phyloP scores from a whole-genome alignment of 2,113 vertebrate genomes.

The Panurus biarmicus region DNA sequence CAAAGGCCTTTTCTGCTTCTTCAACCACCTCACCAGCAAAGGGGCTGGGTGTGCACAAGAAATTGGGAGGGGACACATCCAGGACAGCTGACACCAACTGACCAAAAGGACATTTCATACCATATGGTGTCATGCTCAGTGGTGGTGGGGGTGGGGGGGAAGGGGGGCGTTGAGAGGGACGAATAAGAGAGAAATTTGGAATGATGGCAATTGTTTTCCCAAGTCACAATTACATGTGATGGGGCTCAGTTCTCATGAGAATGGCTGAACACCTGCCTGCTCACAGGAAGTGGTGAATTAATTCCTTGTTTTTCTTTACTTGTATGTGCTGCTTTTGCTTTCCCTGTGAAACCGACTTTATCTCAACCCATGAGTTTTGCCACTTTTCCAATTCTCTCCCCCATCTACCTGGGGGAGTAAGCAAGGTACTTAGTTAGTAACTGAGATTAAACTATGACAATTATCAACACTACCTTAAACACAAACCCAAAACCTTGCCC shows the following conservation, averaged over 20 bases:
- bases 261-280: not conserved
- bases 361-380: not conserved
- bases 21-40: not conserved
- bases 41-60: too few relatives aligned
- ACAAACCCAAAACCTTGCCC: not conserved
- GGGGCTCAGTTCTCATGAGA: not conserved
- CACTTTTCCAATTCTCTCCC: not conserved
- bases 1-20: not conserved
- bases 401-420: not conserved
- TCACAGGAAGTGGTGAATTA: not conserved
- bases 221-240: fast-evolving
- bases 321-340: not conserved
- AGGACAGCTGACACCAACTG: not conserved
- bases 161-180: too few relatives aligned
- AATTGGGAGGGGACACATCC: not conserved
- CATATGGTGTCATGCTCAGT: not conserved
- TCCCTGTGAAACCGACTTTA: not conserved
- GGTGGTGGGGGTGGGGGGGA: too few relatives aligned
- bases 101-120: not conserved
- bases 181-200: not conserved
- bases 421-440: not conserved
- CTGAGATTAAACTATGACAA: not conserved
- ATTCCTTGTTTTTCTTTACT: not conserved
- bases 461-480: not conserved
- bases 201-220: not conserved